Evolutionary conservation across 1,140 invertebrate genomes (phyloP).

Genomic region (Sminthurides bifidus): DNA sequence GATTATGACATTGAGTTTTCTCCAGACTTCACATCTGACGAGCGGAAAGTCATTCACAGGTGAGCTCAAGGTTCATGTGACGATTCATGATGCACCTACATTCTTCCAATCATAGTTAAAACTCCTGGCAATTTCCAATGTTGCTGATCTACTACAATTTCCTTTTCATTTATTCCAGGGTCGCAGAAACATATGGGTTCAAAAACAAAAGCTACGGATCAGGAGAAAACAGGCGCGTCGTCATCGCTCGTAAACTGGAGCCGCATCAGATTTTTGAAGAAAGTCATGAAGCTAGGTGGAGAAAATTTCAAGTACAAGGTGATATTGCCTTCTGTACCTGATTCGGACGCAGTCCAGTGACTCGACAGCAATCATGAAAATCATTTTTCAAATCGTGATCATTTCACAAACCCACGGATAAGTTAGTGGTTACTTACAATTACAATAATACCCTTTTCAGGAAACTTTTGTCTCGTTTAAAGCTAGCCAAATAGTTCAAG

Average conservation of each 20-base stretch:
- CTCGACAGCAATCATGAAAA: too few species aligned
- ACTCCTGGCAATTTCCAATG: neutral
- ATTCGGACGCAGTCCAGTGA: too few species aligned
- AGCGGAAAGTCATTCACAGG: conserved; percentile 54
- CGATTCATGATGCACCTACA: neutral
- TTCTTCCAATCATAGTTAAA: neutral
- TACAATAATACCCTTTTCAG: too few species aligned
- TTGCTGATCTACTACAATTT: neutral
- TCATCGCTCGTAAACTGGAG: conserved; percentile 40
- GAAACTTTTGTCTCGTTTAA: too few species aligned
- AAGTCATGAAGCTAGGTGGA: conserved; percentile 34
- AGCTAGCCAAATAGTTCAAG: too few species aligned
- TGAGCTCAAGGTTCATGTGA: conserved; percentile 33
- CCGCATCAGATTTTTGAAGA: conserved; percentile 35
- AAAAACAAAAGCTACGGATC: conserved; percentile 47
- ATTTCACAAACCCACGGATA: too few species aligned
- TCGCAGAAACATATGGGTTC: conserved; percentile 40
- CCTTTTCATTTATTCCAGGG: conserved; percentile 27
- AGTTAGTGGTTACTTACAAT: too few species aligned
- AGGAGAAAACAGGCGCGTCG: conserved; percentile 38
- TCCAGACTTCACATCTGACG: conserved; percentile 55
- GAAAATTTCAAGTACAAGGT: conserved; percentile 38
- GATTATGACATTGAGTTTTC: conserved; percentile 53
- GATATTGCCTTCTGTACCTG: conserved; percentile 21
- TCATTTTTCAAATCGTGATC: too few species aligned